A percentile compares a stretch with the other conserved stretches of the same genome.
phyloP scores from a whole-genome alignment of 2,888 invertebrate genomes.

The Neoaliturus tenellus region DNA sequence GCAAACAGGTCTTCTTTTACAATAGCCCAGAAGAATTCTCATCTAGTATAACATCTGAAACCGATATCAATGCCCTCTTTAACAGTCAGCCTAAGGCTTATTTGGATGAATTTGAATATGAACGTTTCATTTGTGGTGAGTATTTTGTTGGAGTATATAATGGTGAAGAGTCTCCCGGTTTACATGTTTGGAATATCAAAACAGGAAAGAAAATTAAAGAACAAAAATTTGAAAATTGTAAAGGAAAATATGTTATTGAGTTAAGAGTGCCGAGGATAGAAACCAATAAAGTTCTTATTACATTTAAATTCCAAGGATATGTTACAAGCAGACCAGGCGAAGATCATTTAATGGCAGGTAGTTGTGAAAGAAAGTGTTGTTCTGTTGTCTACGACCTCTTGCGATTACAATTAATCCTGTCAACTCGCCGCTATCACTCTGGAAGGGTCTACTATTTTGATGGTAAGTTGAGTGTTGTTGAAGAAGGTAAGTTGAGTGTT shows the following conservation, averaged over 20 bases:
- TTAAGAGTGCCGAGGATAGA: neutral
- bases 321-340: neutral
- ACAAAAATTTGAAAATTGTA: neutral
- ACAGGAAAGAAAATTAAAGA: conserved; percentile 20
- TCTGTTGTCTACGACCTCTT: neutral
- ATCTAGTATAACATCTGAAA: neutral
- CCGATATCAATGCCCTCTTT: neutral
- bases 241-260: neutral
- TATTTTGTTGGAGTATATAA: conserved; percentile 9
- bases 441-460: neutral
- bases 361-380: too few relatives aligned
- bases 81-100: neutral
- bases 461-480: neutral
- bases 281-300: neutral
- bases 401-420: neutral
- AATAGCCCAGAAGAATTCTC: conserved; percentile 31
- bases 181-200: conserved; percentile 6
- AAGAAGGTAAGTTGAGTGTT: too few relatives aligned
- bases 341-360: neutral
- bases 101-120: neutral
- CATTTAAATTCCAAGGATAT: neutral
- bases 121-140: conserved; percentile 21
- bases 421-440: neutral
- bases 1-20: neutral
- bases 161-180: neutral